These are phyloP conservation scores for Diarsia dahlii DNA, from an alignment of 2,888 invertebrate species.

Conservation along the genomic window DNA sequence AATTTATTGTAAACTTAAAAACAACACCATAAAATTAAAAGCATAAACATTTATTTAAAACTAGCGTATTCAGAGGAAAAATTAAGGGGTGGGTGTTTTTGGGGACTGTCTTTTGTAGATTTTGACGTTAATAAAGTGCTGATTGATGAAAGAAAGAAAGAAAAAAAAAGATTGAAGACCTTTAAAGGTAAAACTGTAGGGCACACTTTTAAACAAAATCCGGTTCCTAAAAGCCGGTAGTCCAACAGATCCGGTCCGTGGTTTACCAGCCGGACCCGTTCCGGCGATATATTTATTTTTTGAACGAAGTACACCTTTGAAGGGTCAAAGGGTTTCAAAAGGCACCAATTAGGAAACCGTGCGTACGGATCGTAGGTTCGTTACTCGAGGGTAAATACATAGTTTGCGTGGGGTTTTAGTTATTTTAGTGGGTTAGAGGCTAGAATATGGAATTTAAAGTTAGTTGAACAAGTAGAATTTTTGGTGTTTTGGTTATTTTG, in stretches of 20 bases:
- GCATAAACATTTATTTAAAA: too few species aligned
- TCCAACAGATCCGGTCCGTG: slow-evolving; percentile 23
- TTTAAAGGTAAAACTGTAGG: not conserved
- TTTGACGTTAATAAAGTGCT: too few species aligned
- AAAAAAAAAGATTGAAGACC: too few species aligned
- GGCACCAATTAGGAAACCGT: slow-evolving; percentile 42
- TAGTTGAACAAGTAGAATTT: not conserved
- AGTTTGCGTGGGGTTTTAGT: slow-evolving; percentile 26
- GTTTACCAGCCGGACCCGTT: slow-evolving; percentile 21
- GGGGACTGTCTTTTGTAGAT: too few species aligned
- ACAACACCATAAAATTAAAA: too few species aligned
- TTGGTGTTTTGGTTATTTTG: not conserved
- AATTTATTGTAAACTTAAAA: too few species aligned
- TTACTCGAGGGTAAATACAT: slow-evolving; percentile 35
- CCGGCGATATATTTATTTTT: slow-evolving; percentile 55
- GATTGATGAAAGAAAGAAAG: too few species aligned
- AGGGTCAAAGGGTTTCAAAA: slow-evolving; percentile 46
- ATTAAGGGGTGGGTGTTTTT: too few species aligned
- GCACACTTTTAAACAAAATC: slow-evolving; percentile 45
- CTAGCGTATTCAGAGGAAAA: too few species aligned
- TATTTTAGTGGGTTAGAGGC: not conserved
- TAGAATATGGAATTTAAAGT: slow-evolving; percentile 11
- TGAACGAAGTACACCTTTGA: slow-evolving; percentile 13
- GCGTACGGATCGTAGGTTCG: slow-evolving; percentile 21
- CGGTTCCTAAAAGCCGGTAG: slow-evolving; percentile 27